phyloP scores from a whole-genome alignment of 2,113 vertebrate genomes.

The Burhinus oedicnemus region DNA sequence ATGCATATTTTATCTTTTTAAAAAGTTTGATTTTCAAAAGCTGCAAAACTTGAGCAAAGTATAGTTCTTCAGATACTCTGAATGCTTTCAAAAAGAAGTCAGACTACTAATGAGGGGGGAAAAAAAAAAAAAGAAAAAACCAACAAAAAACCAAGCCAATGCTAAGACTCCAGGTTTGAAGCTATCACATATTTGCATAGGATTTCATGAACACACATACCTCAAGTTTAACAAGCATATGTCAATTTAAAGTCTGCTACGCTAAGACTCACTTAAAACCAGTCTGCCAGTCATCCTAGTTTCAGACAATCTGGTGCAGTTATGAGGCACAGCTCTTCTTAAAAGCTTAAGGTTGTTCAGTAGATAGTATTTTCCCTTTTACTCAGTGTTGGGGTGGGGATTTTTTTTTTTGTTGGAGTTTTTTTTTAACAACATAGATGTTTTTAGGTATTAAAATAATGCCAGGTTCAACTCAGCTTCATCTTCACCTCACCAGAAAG shows the following conservation, averaged over 20 bases:
- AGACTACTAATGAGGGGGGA: background rate
- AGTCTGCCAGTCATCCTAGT: background rate
- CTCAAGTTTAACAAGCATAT: background rate
- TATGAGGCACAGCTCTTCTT: background rate
- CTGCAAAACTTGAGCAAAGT: background rate
- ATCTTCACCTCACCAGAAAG: background rate
- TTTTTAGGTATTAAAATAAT: background rate
- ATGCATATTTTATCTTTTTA: background rate
- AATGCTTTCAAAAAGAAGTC: background rate
- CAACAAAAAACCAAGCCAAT: background rate
- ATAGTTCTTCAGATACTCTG: background rate
- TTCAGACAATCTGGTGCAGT: background rate
- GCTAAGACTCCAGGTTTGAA: background rate
- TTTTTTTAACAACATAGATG: background rate
- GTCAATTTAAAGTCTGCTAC: background rate
- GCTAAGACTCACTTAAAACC: background rate
- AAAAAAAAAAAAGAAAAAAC: background rate
- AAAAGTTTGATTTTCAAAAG: background rate
- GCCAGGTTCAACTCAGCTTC: background rate
- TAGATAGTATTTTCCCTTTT: background rate
- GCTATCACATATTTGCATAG: background rate
- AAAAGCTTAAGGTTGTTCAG: background rate
- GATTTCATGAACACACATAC: background rate
- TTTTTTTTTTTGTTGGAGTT: background rate
- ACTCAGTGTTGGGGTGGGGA: accelerated